A percentile compares a stretch with the other conserved stretches of the same genome.
Conservation (phyloP, 2,888 invertebrate species). For the Dynastes maya region DNA sequence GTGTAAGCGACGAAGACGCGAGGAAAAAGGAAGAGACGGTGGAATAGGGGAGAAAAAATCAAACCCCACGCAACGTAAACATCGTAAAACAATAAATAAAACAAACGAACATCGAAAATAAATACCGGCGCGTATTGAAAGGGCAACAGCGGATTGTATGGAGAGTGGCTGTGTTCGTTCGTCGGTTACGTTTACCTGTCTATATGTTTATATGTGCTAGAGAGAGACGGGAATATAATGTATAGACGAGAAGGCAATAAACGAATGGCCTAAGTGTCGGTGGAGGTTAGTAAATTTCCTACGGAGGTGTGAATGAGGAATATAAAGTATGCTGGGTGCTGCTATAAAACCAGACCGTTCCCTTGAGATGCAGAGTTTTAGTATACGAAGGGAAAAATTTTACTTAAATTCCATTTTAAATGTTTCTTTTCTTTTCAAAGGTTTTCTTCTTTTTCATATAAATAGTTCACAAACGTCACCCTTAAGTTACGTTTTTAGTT, state of each 20-base stretch:
- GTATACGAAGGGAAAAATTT: background rate
- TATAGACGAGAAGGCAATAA: conserved; percentile 18
- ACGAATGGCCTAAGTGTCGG: conserved; percentile 20
- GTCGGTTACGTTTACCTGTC: too few species aligned
- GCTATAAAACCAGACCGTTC: background rate
- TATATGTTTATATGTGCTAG: background rate
- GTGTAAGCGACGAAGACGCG: too few species aligned
- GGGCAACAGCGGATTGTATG: background rate
- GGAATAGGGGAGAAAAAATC: background rate
- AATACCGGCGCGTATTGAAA: conserved; percentile 27
- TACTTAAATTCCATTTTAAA: background rate
- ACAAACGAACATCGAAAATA: conserved; percentile 39
- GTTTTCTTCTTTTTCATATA: too few species aligned
- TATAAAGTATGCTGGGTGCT: background rate
- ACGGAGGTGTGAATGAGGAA: conserved; percentile 13
- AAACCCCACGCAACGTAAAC: conserved; percentile 41
- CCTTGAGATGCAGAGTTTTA: background rate
- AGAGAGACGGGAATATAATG: background rate
- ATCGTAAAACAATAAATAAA: conserved; percentile 47
- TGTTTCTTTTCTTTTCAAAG: background rate
- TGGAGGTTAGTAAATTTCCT: conserved; percentile 15
- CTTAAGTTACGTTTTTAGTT: too few species aligned
- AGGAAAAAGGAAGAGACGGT: background rate
- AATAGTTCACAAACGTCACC: too few species aligned
- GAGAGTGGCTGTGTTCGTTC: background rate